These are phyloP conservation scores for Progne subis DNA, from an alignment of 2,113 vertebrate species.

Conservation along the genomic window DNA sequence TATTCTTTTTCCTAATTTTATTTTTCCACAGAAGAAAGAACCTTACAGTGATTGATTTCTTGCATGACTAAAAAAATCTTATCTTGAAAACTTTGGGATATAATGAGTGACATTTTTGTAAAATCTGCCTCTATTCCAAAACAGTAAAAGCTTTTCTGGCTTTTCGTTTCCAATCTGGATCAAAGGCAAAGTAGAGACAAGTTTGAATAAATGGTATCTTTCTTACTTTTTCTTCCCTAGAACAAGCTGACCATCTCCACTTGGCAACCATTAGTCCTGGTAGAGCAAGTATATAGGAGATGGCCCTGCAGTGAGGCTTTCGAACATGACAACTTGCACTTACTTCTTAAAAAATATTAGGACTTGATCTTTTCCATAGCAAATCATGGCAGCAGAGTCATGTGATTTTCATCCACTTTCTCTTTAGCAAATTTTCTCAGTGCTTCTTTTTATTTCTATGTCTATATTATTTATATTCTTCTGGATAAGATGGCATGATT, in stretches of 20 bases:
- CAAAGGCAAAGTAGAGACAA: neutral
- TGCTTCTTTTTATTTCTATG: neutral
- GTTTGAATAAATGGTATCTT: neutral
- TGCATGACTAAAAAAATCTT: neutral
- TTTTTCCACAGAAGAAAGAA: neutral
- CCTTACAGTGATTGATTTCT: neutral
- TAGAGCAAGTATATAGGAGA: neutral
- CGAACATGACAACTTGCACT: neutral
- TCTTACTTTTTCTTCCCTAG: neutral
- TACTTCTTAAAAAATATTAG: neutral
- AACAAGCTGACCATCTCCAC: neutral
- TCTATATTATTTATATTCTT: neutral
- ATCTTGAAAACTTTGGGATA: neutral
- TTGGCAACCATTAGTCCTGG: neutral
- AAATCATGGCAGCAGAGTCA: neutral
- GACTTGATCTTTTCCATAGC: neutral
- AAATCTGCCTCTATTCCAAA: neutral
- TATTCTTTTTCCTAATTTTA: neutral
- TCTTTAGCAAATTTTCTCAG: neutral
- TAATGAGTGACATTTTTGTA: neutral
- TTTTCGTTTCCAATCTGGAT: neutral
- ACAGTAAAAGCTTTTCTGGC: neutral
- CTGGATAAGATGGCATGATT: slow-evolving; percentile 22
- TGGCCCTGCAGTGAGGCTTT: neutral
- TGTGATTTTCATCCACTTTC: slow-evolving; percentile 1